These are phyloP conservation scores for Theodoxus fluviatilis DNA, from an alignment of 2,888 invertebrate genomes.

Conservation along the genomic window DNA sequence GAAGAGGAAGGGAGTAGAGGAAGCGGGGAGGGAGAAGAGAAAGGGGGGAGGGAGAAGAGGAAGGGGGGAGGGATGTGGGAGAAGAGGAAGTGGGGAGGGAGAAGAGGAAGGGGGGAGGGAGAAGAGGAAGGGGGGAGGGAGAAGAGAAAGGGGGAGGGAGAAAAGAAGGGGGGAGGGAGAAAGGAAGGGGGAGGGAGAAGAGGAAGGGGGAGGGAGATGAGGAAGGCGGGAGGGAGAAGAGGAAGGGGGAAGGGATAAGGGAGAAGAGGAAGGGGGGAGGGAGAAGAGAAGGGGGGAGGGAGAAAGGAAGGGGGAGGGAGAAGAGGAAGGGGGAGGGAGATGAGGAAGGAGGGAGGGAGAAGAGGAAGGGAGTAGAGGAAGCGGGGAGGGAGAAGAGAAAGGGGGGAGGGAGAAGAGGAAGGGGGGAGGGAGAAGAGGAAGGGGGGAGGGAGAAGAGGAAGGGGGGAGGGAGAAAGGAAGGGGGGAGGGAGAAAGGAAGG, in stretches of 20 bases:
- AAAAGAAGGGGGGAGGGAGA: background rate
- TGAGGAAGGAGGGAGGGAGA: too few relatives aligned
- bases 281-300: too few relatives aligned
- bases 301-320: too few relatives aligned
- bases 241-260: slow-evolving; percentile 12
- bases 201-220: background rate
- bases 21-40: background rate
- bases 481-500: background rate
- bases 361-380: too few relatives aligned
- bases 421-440: background rate
- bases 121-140: too few relatives aligned
- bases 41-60: too few relatives aligned
- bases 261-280: background rate
- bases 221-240: slow-evolving; percentile 6
- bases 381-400: too few relatives aligned
- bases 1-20: slow-evolving; percentile 1
- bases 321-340: too few relatives aligned
- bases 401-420: background rate
- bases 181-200: background rate
- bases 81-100: too few relatives aligned
- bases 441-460: slow-evolving; percentile 1
- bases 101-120: too few relatives aligned
- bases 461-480: slow-evolving; percentile 5
- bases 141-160: too few relatives aligned
- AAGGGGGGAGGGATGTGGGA: too few relatives aligned